Percentiles rank a stretch among this genome's conserved stretches.
Conservation (phyloP, 1,140 invertebrate genomes). For the Teleopsis dalmanni region DNA sequence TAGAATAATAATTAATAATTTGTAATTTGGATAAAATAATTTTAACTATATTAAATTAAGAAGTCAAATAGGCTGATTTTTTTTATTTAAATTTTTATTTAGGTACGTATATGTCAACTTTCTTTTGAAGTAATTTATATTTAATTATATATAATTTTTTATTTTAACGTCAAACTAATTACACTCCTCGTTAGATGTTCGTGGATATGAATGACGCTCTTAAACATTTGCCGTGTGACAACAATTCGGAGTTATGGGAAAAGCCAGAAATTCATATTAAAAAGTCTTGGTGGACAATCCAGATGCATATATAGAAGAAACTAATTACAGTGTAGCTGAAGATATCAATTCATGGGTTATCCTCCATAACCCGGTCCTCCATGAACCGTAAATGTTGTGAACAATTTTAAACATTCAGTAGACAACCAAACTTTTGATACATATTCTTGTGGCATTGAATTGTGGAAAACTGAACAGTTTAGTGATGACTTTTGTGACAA, state of each 20-base stretch:
- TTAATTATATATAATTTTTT: not conserved
- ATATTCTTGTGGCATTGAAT: conserved; percentile 55
- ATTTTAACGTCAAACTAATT: conserved; percentile 60
- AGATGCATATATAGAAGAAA: conserved; percentile 26
- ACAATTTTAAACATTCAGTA: conserved; percentile 60
- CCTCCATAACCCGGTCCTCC: conserved; percentile 70
- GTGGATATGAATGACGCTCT: conserved; percentile 73
- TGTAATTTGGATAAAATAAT: too few species aligned
- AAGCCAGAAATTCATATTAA: conserved; percentile 13
- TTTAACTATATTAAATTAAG: too few species aligned
- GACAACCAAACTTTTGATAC: conserved; percentile 60
- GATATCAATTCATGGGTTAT: conserved; percentile 71
- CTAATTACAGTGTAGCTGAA: conserved; percentile 55
- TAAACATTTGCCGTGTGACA: conserved; percentile 58
- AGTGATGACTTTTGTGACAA: conserved; percentile 66
- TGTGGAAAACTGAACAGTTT: conserved; percentile 60
- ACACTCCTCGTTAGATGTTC: conserved; percentile 71
- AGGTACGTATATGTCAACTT: too few species aligned
- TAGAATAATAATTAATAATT: too few species aligned
- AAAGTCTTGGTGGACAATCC: conserved; percentile 48
- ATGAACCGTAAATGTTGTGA: conserved; percentile 62
- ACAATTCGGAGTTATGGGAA: conserved; percentile 60
- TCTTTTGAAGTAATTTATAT: too few species aligned
- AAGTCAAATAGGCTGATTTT: too few species aligned
- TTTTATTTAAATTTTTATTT: too few species aligned